Conservation (phyloP, 2,113 vertebrate genomes). For the Tricholaema leucomelas region DNA sequence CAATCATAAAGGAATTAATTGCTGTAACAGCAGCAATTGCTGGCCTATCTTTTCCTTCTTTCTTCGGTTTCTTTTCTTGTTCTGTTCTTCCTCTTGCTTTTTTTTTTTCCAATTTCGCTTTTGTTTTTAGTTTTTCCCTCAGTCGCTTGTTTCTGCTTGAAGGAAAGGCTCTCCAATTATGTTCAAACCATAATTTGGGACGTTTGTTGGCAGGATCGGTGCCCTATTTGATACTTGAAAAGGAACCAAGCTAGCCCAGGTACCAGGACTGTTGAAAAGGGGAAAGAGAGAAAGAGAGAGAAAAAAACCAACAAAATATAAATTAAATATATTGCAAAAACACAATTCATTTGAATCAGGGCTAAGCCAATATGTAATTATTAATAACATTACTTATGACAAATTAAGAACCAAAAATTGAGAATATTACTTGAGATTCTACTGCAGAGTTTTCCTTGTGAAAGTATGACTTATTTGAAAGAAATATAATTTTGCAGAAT, state of each 20-base stretch:
- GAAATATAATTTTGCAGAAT: not conserved
- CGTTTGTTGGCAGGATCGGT: constrained; percentile 97
- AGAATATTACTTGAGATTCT: not conserved
- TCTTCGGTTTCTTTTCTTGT: constrained; percentile 75
- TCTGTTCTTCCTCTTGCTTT: constrained; percentile 63
- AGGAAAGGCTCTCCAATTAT: constrained; percentile 99
- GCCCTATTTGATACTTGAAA: constrained; percentile 99
- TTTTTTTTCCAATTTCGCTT: constrained; percentile 22
- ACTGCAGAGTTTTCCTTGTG: not conserved
- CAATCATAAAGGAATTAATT: constrained; percentile 78
- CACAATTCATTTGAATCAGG: constrained; percentile 1
- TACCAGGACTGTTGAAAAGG: constrained; percentile 93
- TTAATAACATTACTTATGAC: not conserved
- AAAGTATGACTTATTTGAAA: not conserved
- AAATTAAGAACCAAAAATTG: not conserved
- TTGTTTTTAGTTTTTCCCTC: constrained; percentile 73
- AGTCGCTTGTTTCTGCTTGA: constrained; percentile 98
- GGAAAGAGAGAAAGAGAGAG: not conserved
- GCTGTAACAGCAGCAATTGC: constrained; percentile 87
- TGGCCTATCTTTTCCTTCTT: constrained; percentile 79
- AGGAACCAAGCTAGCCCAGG: constrained; percentile 99
- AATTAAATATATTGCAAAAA: constrained; percentile 47
- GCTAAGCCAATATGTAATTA: not conserved
- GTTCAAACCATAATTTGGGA: constrained; percentile 99
- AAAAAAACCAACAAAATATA: not conserved